Percentiles rank a stretch among this genome's conserved stretches.
These are phyloP conservation scores for Drosophila ogumai DNA, from an alignment of 1,140 invertebrate species.

Conservation along the genomic window DNA sequence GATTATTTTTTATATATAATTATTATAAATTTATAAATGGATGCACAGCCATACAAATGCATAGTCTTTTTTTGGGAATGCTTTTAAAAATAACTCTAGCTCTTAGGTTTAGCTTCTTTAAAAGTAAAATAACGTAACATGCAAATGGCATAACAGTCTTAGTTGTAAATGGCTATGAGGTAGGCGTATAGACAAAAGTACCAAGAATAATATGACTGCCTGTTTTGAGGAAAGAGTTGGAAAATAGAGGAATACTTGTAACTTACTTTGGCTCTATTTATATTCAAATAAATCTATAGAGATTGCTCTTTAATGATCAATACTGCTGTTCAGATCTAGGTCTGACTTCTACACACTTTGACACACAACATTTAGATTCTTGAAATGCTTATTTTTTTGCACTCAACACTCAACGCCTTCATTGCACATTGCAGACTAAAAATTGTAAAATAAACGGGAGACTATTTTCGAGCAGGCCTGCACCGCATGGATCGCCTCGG, in stretches of 20 bases:
- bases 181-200: conserved; percentile 72
- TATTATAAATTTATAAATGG: conserved; percentile 40
- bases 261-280: conserved; percentile 37
- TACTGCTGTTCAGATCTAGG: conserved; percentile 1
- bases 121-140: conserved; percentile 41
- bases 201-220: conserved; percentile 40
- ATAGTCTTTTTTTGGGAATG: conserved; percentile 24
- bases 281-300: conserved; percentile 3
- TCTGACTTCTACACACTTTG: conserved; percentile 28
- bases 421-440: conserved; percentile 65
- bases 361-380: conserved; percentile 24
- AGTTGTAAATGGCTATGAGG: conserved; percentile 43
- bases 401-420: conserved; percentile 41
- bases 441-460: conserved; percentile 41
- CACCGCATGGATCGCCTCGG: conserved; percentile 59
- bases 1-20: too few relatives aligned
- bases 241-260: conserved; percentile 16
- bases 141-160: conserved; percentile 56
- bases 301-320: background rate
- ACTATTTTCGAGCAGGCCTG: conserved; percentile 65
- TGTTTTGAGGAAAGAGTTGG: conserved; percentile 4
- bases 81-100: conserved; percentile 43
- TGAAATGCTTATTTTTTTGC: conserved; percentile 30
- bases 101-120: conserved; percentile 31
- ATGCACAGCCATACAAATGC: conserved; percentile 55